Conservation (phyloP, 1,140 invertebrate genomes). For the Meloidogyne hapla region DNA sequence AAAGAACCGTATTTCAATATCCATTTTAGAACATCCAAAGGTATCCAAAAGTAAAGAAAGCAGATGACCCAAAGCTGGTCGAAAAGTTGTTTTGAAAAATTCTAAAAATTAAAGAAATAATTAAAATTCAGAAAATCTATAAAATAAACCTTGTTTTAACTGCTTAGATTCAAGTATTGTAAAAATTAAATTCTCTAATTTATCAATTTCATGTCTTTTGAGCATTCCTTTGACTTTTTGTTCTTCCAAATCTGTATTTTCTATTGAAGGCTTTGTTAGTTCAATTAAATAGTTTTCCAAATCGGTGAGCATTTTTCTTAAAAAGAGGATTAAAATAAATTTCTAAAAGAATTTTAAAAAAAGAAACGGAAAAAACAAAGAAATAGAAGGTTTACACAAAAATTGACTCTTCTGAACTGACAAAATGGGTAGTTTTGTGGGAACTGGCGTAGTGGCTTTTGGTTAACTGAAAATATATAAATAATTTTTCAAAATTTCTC, state of each 20-base stretch:
- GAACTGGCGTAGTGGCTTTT: neutral
- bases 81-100: slow-evolving; percentile 15
- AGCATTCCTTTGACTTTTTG: neutral
- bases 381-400: too few species aligned
- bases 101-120: slow-evolving; percentile 6
- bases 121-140: too few species aligned
- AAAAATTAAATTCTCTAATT: neutral
- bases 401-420: neutral
- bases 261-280: neutral
- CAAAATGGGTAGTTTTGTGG: neutral
- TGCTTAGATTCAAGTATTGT: neutral
- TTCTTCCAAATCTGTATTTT: neutral
- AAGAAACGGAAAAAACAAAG: too few species aligned
- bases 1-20: slow-evolving; percentile 15
- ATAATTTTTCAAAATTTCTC: too few species aligned
- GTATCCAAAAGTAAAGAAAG: slow-evolving; percentile 9
- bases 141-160: neutral
- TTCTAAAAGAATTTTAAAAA: too few species aligned
- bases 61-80: slow-evolving; percentile 17
- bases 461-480: neutral
- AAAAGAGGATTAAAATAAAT: too few species aligned
- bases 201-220: neutral
- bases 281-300: neutral
- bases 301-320: neutral
- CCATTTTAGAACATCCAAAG: slow-evolving; percentile 9